These are phyloP conservation scores for Heloderma charlesbogerti DNA, from an alignment of 2,113 vertebrate genomes.

Conservation along the genomic window DNA sequence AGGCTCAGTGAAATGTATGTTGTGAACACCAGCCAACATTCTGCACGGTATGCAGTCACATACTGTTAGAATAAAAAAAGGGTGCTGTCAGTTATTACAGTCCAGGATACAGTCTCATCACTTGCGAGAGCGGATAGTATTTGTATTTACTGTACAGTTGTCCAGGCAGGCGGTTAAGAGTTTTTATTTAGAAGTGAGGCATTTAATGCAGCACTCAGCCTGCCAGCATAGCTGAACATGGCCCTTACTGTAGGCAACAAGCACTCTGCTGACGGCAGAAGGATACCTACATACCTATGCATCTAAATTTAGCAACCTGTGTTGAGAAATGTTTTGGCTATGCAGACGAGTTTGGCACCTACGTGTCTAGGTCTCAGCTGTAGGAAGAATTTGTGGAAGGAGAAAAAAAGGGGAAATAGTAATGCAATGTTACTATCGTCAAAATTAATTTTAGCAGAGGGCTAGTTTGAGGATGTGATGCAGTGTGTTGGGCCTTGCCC, in stretches of 20 bases:
- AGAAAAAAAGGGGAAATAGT: not conserved
- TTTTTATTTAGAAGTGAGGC: conserved; percentile 13
- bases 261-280: not conserved
- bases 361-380: not conserved
- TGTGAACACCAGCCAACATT: not conserved
- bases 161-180: not conserved
- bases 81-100: too few relatives aligned
- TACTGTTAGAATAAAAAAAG: not conserved
- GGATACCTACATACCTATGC: not conserved
- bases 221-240: not conserved
- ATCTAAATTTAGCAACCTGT: not conserved
- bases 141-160: not conserved
- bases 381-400: not conserved
- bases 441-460: not conserved
- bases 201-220: not conserved
- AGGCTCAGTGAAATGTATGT: conserved; percentile 6
- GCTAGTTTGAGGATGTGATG: not conserved
- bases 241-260: not conserved
- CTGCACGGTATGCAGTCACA: not conserved
- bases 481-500: not conserved
- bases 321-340: not conserved
- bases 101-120: fast-evolving
- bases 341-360: not conserved
- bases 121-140: not conserved
- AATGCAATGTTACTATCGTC: not conserved